Conservation (phyloP, 2,797 vertebrate species). For the Acipenser oxyrinchus region DNA sequence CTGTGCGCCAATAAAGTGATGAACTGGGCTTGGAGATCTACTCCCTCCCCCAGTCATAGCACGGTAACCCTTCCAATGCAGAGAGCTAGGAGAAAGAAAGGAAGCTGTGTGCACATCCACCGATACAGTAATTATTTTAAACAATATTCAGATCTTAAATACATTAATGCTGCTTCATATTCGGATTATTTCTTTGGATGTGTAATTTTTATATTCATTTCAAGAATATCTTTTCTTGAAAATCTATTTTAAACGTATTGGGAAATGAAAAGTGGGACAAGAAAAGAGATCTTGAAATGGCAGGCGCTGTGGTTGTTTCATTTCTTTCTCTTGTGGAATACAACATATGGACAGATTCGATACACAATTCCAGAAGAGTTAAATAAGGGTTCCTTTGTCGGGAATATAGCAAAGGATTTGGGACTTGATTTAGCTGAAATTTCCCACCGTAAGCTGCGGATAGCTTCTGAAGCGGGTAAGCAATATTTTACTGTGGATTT, state of each 20-base stretch:
- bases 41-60: constrained; percentile 38
- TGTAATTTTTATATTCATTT: too few species aligned
- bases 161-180: too few species aligned
- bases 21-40: constrained; percentile 63
- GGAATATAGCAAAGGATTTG: constrained; percentile 65
- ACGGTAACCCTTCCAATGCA: constrained; percentile 29
- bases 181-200: too few species aligned
- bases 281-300: constrained; percentile 34
- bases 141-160: too few species aligned
- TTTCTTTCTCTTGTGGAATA: constrained; percentile 44
- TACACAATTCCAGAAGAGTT: constrained; percentile 73
- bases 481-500: constrained; percentile 67
- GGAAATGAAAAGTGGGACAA: constrained; percentile 23
- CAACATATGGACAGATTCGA: constrained; percentile 57
- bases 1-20: constrained; percentile 48
- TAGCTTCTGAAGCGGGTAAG: constrained; percentile 60
- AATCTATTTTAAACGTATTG: not conserved
- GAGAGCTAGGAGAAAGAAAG: constrained; percentile 28
- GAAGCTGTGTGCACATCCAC: too few species aligned
- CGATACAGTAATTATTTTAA: too few species aligned
- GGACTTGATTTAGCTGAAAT: constrained; percentile 60
- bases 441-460: constrained; percentile 60
- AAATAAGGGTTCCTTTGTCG: constrained; percentile 61
- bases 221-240: too few species aligned
- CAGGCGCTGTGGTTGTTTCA: constrained; percentile 34